A percentile compares a stretch with the other conserved stretches of the same genome.
Conservation (phyloP, 37 sponge, comb jelly and placozoan genomes). For the Axinella damicornis region DNA sequence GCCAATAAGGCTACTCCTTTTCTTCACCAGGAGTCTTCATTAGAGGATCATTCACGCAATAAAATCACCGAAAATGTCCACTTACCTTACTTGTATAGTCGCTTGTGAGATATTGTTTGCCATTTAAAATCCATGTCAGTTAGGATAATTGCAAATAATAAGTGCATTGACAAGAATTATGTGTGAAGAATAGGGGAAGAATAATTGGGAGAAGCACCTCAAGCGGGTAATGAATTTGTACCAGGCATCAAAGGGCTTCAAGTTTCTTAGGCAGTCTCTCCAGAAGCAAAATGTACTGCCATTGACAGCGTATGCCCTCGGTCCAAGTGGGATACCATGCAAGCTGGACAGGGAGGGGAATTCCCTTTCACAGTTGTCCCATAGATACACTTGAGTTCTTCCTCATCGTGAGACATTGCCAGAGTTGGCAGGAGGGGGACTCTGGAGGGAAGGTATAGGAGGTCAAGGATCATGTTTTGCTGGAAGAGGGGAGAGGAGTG, state of each 20-base stretch:
- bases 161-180: too few relatives aligned
- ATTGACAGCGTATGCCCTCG: constrained; percentile 54
- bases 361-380: constrained; percentile 56
- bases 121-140: too few relatives aligned
- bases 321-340: constrained; percentile 77
- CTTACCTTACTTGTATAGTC: too few relatives aligned
- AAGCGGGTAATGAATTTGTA: constrained; percentile 90
- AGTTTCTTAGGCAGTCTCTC: constrained; percentile 62
- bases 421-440: background rate
- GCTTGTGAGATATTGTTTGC: too few relatives aligned
- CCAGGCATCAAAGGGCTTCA: constrained; percentile 89
- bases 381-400: constrained; percentile 37
- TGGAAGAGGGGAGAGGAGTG: constrained; percentile 6
- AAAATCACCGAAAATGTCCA: too few relatives aligned
- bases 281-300: constrained; percentile 72
- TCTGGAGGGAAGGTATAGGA: background rate
- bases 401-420: constrained; percentile 8
- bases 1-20: too few relatives aligned
- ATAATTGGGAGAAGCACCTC: too few relatives aligned
- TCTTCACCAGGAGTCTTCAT: too few relatives aligned
- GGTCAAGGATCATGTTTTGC: background rate
- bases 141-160: too few relatives aligned
- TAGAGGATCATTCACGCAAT: too few relatives aligned
- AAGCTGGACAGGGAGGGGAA: constrained; percentile 41
- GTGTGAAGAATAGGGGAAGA: too few relatives aligned